A percentile compares a stretch with the other conserved stretches of the same genome.
These are phyloP conservation scores for Molossus molossus DNA, from an alignment of 2,797 vertebrate genomes.

Conservation along the genomic window DNA sequence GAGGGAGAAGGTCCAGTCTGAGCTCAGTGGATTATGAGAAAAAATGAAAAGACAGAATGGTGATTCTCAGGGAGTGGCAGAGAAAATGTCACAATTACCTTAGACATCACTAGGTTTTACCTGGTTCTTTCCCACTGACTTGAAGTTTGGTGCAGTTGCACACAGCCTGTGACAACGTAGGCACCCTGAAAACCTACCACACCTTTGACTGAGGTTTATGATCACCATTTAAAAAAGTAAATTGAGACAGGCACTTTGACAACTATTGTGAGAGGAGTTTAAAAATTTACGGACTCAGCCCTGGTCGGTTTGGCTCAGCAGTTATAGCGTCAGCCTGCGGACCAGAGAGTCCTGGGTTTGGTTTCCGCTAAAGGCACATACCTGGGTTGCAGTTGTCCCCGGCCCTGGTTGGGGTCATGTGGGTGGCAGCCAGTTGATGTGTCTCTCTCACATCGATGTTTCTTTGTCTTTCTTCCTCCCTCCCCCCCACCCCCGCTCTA, in stretches of 20 bases:
- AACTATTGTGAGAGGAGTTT: background rate
- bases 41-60: background rate
- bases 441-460: too few relatives aligned
- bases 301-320: too few relatives aligned
- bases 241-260: background rate
- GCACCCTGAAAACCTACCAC: background rate
- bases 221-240: background rate
- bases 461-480: too few relatives aligned
- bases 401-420: too few relatives aligned
- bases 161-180: background rate
- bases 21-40: too few relatives aligned
- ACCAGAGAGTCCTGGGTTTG: too few relatives aligned
- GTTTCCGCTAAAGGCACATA: too few relatives aligned
- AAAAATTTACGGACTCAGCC: too few relatives aligned
- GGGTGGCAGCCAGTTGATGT: too few relatives aligned
- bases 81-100: background rate
- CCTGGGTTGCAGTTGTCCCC: too few relatives aligned
- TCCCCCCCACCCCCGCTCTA: too few relatives aligned
- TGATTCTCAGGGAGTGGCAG: background rate
- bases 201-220: background rate
- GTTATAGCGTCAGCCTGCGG: too few relatives aligned
- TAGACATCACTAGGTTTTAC: background rate
- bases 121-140: background rate
- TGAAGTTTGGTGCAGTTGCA: background rate
- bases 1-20: background rate